Conservation (phyloP, 1,140 invertebrate species). For the Limonius californicus region DNA sequence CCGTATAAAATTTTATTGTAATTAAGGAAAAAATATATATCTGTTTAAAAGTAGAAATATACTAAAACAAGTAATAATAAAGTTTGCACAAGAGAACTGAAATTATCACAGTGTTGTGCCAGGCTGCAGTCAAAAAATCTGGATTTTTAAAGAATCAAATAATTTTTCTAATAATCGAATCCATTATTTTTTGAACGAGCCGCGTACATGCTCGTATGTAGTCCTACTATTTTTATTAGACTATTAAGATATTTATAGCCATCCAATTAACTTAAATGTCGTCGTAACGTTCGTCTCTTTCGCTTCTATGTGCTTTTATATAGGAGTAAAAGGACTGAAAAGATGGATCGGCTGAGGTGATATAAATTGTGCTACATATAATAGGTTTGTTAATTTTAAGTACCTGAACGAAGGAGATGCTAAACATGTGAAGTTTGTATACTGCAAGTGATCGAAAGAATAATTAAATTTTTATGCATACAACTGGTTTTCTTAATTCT, state of each 20-base stretch:
- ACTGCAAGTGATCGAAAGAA: slow-evolving; percentile 11
- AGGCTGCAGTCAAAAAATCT: background rate
- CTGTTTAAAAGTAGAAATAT: background rate
- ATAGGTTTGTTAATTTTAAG: slow-evolving; percentile 14
- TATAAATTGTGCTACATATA: slow-evolving; percentile 4
- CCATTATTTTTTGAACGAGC: background rate
- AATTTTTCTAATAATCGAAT: too few species aligned
- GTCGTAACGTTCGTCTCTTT: background rate
- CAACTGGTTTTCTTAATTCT: slow-evolving; percentile 5
- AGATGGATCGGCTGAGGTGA: background rate
- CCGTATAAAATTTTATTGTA: slow-evolving; percentile 2
- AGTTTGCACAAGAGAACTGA: slow-evolving; percentile 1
- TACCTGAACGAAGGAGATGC: background rate
- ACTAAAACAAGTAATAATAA: background rate
- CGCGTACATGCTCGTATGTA: background rate
- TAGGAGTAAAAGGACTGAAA: background rate
- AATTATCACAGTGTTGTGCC: background rate
- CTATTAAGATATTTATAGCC: background rate
- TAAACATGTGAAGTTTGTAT: slow-evolving; percentile 5
- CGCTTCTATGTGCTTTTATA: background rate
- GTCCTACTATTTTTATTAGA: slow-evolving; percentile 2
- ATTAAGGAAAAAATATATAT: background rate
- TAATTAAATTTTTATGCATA: background rate
- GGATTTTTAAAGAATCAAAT: too few species aligned
- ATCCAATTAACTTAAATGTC: slow-evolving; percentile 1